A percentile compares a stretch with the other conserved stretches of the same genome.
Evolutionary conservation across 2,888 invertebrate genomes (phyloP).

Genomic region (Cacoxenus indagator): DNA sequence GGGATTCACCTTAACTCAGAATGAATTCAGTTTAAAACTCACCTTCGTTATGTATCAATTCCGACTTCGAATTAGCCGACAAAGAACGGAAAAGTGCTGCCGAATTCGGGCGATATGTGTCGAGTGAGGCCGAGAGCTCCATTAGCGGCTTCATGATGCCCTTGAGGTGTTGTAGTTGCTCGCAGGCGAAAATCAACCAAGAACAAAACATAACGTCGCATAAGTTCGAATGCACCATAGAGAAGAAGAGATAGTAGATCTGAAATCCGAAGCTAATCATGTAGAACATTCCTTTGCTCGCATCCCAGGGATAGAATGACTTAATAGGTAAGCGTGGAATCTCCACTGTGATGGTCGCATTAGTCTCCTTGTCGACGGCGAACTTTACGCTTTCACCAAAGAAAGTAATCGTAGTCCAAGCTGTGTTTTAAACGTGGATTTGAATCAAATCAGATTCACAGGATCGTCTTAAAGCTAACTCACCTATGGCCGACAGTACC

Average conservation of each 20-base stretch:
- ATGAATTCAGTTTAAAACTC: conserved; percentile 18
- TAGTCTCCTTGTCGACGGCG: conserved; percentile 79
- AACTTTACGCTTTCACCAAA: conserved; percentile 82
- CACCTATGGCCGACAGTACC: conserved; percentile 75
- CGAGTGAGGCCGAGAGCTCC: conserved; percentile 86
- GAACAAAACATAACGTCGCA: conserved; percentile 86
- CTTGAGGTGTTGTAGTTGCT: conserved; percentile 87
- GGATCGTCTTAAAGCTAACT: conserved; percentile 52
- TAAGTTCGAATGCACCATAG: conserved; percentile 76
- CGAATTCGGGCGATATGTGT: conserved; percentile 81
- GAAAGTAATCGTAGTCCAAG: conserved; percentile 86
- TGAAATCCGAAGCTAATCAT: conserved; percentile 78
- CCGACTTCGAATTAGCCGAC: conserved; percentile 72
- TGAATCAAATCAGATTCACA: neutral
- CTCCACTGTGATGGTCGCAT: conserved; percentile 77
- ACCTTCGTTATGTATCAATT: conserved; percentile 70
- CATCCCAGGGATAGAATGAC: conserved; percentile 85
- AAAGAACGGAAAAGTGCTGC: conserved; percentile 78
- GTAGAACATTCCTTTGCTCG: conserved; percentile 79
- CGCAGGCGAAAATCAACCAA: conserved; percentile 88
- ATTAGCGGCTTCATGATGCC: conserved; percentile 89
- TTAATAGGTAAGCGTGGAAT: conserved; percentile 82
- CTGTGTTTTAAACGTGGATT: conserved; percentile 60
- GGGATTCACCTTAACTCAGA: neutral
- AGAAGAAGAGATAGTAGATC: conserved; percentile 78